Percentiles rank a stretch among this genome's conserved stretches.
These are phyloP conservation scores for Ganaspis brasiliensis DNA, from an alignment of 2,888 invertebrate species.

Conservation along the genomic window DNA sequence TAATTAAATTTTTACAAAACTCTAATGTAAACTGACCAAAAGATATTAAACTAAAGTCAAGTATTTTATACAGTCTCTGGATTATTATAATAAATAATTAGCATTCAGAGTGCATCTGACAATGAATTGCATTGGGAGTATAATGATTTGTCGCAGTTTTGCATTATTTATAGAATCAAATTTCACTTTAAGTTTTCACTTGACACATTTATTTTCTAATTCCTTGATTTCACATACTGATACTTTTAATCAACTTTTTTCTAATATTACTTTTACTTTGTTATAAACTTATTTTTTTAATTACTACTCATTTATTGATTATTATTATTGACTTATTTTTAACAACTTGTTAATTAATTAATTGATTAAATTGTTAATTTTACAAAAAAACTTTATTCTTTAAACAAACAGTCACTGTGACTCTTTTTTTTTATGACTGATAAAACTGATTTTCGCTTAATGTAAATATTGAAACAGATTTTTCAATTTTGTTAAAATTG, in stretches of 20 bases:
- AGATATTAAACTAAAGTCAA: no score
- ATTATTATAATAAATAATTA: background rate
- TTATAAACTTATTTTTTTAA: no score
- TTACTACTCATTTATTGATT: no score
- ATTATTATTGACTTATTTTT: background rate
- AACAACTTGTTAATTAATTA: background rate
- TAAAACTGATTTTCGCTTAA: no score
- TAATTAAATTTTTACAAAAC: no score
- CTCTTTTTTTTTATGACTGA: no score
- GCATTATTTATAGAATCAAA: conserved; percentile 4
- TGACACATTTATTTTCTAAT: conserved; percentile 1
- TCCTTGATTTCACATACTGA: background rate
- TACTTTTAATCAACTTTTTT: background rate
- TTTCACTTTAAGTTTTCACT: background rate
- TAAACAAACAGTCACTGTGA: no score
- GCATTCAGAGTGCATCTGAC: background rate
- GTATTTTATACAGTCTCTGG: background rate
- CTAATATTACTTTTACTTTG: background rate
- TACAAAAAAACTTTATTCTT: no score
- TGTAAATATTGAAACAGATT: no score
- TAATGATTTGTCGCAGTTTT: background rate
- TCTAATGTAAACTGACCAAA: no score
- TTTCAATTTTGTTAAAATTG: no score
- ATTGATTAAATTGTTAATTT: no score
- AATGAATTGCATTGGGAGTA: background rate